A percentile compares a stretch with the other conserved stretches of the same genome.
Conservation (phyloP, 2,113 vertebrate genomes). For the Equus quagga region DNA sequence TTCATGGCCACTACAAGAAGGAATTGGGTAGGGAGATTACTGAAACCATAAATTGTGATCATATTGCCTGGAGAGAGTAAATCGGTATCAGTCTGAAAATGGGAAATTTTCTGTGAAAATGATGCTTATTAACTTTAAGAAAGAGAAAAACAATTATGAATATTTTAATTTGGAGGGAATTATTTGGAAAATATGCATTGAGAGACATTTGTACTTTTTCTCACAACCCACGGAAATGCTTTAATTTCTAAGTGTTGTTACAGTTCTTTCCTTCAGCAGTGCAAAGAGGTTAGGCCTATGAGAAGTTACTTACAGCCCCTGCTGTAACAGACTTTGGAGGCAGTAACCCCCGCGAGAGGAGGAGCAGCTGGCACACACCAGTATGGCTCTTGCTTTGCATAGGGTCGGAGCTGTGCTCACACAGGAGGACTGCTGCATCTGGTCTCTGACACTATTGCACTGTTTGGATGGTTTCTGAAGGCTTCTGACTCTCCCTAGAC, state of each 20-base stretch:
- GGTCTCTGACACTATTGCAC: background rate
- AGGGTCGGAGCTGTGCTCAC: background rate
- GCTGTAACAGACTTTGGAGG: background rate
- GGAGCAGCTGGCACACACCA: background rate
- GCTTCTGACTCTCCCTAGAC: background rate
- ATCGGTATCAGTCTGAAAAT: background rate
- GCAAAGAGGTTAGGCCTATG: background rate
- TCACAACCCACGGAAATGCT: background rate
- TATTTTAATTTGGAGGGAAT: background rate
- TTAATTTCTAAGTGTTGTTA: background rate
- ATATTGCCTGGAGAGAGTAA: background rate
- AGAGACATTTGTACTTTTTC: background rate
- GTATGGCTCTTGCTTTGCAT: background rate
- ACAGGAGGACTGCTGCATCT: background rate
- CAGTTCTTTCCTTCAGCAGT: background rate
- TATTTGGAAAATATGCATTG: background rate
- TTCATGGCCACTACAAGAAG: background rate
- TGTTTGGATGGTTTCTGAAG: background rate
- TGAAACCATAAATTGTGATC: background rate
- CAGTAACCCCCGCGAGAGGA: background rate
- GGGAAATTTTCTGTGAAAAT: background rate
- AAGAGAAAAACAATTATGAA: background rate
- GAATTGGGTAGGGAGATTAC: background rate
- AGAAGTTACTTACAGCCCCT: background rate
- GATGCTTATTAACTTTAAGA: background rate